phyloP scores from a whole-genome alignment of 2,888 invertebrate genomes.

The Stenodema calcarata region DNA sequence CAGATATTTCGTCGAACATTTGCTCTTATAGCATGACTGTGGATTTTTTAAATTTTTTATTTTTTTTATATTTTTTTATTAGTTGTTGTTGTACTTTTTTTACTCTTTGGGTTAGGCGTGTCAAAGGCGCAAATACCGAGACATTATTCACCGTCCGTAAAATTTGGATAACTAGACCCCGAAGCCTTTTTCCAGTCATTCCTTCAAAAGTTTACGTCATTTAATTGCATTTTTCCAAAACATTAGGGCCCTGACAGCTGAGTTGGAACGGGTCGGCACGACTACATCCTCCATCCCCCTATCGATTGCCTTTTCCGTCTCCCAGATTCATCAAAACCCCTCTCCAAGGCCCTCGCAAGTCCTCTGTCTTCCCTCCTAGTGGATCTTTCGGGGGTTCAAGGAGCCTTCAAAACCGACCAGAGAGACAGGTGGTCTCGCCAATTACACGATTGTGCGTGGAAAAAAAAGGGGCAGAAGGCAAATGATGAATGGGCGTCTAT shows the following conservation, averaged over 20 bases:
- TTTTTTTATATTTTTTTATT: too few species aligned
- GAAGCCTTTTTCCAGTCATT: too few species aligned
- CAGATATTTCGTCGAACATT: too few species aligned
- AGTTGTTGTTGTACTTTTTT: too few species aligned
- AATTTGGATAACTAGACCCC: too few species aligned
- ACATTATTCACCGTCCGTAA: too few species aligned
- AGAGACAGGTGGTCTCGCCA: constrained; percentile 30
- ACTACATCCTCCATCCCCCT: background rate
- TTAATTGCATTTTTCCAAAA: too few species aligned
- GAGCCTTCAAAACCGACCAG: background rate
- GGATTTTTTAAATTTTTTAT: too few species aligned
- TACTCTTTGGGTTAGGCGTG: too few species aligned
- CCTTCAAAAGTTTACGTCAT: too few species aligned
- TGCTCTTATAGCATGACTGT: too few species aligned
- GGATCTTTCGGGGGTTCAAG: background rate
- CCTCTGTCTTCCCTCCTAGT: background rate
- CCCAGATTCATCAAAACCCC: background rate
- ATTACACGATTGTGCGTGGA: constrained; percentile 7
- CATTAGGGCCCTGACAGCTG: background rate
- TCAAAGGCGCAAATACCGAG: too few species aligned
- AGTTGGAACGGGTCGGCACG: background rate
- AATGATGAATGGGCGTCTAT: constrained; percentile 16
- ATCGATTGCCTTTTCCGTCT: background rate
- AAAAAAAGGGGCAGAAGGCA: background rate
- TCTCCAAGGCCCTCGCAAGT: background rate